These are phyloP conservation scores for Pogonocichla stellata DNA, from an alignment of 2,113 vertebrate species.

Conservation along the genomic window DNA sequence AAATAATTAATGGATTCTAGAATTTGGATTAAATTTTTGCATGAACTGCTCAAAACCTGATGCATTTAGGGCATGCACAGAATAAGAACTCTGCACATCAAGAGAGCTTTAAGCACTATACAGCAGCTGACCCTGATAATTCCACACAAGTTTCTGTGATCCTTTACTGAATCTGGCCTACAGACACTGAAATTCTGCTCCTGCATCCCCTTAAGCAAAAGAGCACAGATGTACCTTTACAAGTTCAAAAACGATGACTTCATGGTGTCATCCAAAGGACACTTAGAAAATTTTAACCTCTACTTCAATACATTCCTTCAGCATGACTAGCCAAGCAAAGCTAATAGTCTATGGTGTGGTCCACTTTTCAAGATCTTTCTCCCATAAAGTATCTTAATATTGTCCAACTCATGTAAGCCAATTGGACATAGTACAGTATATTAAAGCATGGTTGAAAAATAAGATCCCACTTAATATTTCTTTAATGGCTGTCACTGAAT, in stretches of 20 bases:
- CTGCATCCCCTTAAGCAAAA: not conserved
- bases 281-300: not conserved
- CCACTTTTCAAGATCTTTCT: not conserved
- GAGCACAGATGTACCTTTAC: not conserved
- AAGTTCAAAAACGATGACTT: not conserved
- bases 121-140: not conserved
- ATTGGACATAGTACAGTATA: not conserved
- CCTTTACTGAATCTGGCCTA: not conserved
- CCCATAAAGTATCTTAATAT: not conserved
- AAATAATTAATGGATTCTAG: not conserved
- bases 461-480: not conserved
- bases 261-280: not conserved
- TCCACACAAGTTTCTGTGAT: not conserved
- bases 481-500: slow-evolving; percentile 44
- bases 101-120: not conserved
- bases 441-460: not conserved
- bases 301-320: not conserved
- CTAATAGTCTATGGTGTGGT: not conserved
- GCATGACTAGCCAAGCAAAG: not conserved
- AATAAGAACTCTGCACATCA: not conserved
- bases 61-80: not conserved
- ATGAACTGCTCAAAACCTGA: not conserved
- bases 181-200: not conserved
- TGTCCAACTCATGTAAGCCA: not conserved
- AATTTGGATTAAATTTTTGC: not conserved